These are phyloP conservation scores for Eulemur albifrons DNA, from an alignment of 2,797 vertebrate genomes.

Conservation along the genomic window DNA sequence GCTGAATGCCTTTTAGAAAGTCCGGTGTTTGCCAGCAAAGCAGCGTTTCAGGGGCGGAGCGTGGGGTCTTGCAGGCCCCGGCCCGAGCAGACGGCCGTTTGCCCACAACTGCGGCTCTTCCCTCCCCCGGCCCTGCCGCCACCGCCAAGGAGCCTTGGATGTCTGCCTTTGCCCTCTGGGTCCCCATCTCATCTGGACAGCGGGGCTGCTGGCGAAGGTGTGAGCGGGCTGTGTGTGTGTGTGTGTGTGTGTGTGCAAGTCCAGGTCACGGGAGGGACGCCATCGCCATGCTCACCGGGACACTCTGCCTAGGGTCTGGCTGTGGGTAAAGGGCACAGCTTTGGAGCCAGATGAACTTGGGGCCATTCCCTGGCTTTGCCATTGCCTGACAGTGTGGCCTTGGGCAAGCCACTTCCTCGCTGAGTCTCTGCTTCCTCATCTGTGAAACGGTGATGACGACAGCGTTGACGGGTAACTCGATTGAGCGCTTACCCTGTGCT, in stretches of 20 bases:
- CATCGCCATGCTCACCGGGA: not conserved
- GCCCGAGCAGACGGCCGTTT: not conserved
- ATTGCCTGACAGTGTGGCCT: not conserved
- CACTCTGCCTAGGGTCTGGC: not conserved
- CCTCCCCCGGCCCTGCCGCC: not conserved
- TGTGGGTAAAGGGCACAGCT: not conserved
- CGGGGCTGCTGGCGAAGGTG: no score
- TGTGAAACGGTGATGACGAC: not conserved
- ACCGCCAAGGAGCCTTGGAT: fast-evolving
- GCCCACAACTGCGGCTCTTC: not conserved
- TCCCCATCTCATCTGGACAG: not conserved
- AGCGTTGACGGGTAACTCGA: not conserved
- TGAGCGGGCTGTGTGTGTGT: not conserved
- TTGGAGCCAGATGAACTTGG: not conserved
- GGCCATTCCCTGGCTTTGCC: not conserved
- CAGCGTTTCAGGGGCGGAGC: not conserved
- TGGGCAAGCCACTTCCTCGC: not conserved
- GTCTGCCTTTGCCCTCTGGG: not conserved
- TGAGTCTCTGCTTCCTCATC: not conserved
- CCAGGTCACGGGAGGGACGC: fast-evolving
- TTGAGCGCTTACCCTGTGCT: not conserved
- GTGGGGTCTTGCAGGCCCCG: not conserved
- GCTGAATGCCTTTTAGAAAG: not conserved
- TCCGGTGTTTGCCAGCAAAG: not conserved
- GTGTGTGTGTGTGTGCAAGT: not conserved